These are phyloP conservation scores for Abrostola tripartita DNA, from an alignment of 2,888 invertebrate species.

Conservation along the genomic window DNA sequence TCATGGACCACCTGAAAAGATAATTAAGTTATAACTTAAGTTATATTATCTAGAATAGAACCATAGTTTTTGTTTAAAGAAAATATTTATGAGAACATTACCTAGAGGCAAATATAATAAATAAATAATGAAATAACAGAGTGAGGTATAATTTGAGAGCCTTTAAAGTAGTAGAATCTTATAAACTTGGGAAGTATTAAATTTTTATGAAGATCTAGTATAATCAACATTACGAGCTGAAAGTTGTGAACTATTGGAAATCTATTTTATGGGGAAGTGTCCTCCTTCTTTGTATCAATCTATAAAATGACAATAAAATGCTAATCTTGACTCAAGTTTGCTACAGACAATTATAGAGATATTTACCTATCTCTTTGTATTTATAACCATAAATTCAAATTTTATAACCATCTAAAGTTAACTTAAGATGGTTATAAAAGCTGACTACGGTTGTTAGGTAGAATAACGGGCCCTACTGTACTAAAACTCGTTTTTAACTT, in stretches of 20 bases:
- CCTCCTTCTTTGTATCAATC: slow-evolving; percentile 18
- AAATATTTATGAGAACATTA: neutral
- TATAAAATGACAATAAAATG: neutral
- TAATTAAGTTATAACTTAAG: neutral
- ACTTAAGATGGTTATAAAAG: slow-evolving; percentile 19
- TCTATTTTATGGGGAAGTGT: slow-evolving; percentile 30
- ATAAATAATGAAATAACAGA: slow-evolving; percentile 13
- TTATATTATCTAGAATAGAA: neutral
- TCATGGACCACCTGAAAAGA: too few relatives aligned
- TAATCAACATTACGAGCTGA: slow-evolving; percentile 37
- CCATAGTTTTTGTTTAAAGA: neutral
- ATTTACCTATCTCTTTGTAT: neutral
- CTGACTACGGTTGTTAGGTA: neutral
- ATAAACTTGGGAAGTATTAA: slow-evolving; percentile 39
- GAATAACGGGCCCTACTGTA: neutral
- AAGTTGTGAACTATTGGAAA: slow-evolving; percentile 39
- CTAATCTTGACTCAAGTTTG: slow-evolving; percentile 20
- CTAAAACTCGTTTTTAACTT: slow-evolving; percentile 2
- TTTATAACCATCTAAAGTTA: too few relatives aligned
- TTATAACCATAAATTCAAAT: too few relatives aligned
- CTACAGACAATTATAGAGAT: slow-evolving; percentile 8
- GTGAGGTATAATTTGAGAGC: slow-evolving; percentile 5
- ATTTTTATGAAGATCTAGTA: slow-evolving; percentile 48
- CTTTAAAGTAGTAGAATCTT: slow-evolving; percentile 27
- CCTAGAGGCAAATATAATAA: slow-evolving; percentile 13